Evolutionary conservation across 2,113 vertebrate genomes (phyloP), one percentile per base, ranked within the genome.

Genomic region (Phoxinus phoxinus): DNA sequence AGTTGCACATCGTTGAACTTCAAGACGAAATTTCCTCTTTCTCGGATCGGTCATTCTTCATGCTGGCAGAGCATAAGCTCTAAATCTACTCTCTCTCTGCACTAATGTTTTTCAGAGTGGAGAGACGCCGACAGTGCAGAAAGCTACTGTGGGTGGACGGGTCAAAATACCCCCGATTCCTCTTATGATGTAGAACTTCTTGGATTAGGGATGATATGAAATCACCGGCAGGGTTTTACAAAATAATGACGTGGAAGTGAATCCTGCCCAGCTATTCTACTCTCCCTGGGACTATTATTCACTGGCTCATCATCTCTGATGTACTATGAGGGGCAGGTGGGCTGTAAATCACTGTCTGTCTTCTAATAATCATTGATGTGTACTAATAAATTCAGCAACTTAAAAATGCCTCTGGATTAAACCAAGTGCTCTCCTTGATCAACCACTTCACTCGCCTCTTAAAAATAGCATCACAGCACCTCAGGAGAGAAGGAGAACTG

Each of bases 351-450:
- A 53, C 25, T 84, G 73, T 69, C 37, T 32, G 41, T 85, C 53
- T 86, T 61, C 71, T 83, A 83, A 83, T 27, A 88, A 90, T 90
- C 76, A 88, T 88, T 89, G 67, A 88, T 83, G 58, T 56, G 53
- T 8, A 63, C 44, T 79, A 88, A 88, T 67, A 67, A 87, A 83
- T 86, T 83, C 41, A 83, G 81, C 21, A n/a, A 5, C 61, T 37
- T 74, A 30, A 84, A 85, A 77, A 83, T 74, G 30, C 15, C 25
- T n/a, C 48, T 32, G 44, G 44, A 71, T 63, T 67, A 56, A 86
- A 80, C 48, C 75, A 46, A 76, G 37, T 35, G 32, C 30, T 84
- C 58, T 67, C 32, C 51, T 67, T 84, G 58, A 48, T 88, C 58
- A 76, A 69, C 81, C 65, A 79, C 67, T 12, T 21, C 19, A 82